Base-by-base conservation (phyloP, 2,113 vertebrate genomes). In the Crotalus viridis region DNA sequence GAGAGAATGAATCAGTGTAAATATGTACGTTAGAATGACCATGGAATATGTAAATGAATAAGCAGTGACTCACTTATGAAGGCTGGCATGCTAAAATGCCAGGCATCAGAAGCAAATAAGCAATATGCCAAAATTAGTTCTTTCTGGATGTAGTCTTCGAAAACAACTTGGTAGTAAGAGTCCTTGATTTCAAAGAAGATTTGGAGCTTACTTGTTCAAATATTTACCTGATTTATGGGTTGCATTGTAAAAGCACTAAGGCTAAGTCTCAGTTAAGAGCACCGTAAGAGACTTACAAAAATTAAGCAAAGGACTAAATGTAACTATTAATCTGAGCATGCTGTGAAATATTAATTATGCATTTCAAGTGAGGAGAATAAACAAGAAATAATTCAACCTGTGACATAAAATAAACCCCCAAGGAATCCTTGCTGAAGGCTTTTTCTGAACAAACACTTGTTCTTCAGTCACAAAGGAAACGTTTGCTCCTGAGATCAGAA, bases 291-390 rank as follows among this genome's bases (percentile, higher is more conserved):
- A 97, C 93, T 96, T 93, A 92, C 92, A 95, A 97, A 93, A 97
- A 97, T 97, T 96, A 97, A 96, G 93, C 95, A 96, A 96, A 96
- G 93, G 97, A 94, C 69, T 87, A 95, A 97, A 96, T 95, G 33
- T 94, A 97, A 95, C 46, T 87, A 94, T 93, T 95, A 97, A 97
- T 96, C 95, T 96, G 95, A 97, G 96, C 91, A 95, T 94, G 92
- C 92, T 95, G 93, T 96, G 94, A 96, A 97, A 96, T 96, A 97
- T 97, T 97, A 97, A 97, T 97, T 97, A 97, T 93, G 74, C 92
- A 96, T 97, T 97, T 96, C 96, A 96, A 96, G 89, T 93, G 26
- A 97, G 95, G 87, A 85, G 91, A 97, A 96, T 96, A 97, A 97
- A 96, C 91, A 95, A 96, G 95, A 96, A 96, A 97, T 97, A 97